A percentile compares a stretch with the other conserved stretches of the same genome.
Evolutionary conservation across 2,888 invertebrate genomes (phyloP).

Genomic region (Morpho achilles): DNA sequence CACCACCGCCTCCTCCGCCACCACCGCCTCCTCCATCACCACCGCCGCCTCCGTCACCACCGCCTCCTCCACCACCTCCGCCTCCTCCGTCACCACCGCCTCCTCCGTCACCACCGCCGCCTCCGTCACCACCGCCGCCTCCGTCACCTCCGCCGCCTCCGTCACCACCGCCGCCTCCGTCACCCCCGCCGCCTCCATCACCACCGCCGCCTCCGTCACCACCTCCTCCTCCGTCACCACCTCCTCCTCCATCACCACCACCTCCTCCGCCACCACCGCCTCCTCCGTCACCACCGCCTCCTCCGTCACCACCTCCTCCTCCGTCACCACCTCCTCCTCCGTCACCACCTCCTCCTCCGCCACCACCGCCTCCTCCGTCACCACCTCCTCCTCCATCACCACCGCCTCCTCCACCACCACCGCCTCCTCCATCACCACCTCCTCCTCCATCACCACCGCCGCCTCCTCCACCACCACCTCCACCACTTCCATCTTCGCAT

Average conservation of each 20-base stretch:
- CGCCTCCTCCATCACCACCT: constrained; percentile 1
- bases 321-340: constrained; percentile 1
- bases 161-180: not conserved
- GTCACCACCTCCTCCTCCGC: not conserved
- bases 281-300: not conserved
- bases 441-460: not conserved
- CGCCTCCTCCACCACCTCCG: not conserved
- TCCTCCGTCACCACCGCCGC: not conserved
- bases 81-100: not conserved
- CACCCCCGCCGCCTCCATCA: not conserved
- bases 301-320: constrained; percentile 1
- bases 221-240: not conserved
- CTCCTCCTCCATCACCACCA: not conserved
- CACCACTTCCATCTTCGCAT: not conserved
- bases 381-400: not conserved
- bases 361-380: not conserved
- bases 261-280: not conserved
- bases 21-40: not conserved
- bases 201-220: not conserved
- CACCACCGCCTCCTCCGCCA: not conserved
- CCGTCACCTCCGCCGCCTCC: constrained; percentile 7
- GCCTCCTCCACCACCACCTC: constrained; percentile 7
- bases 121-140: not conserved
- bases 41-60: not conserved
- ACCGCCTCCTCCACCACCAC: constrained; percentile 8